Evolutionary conservation across 2,113 vertebrate species (phyloP).

Genomic region (Spheniscus mendiculus): DNA sequence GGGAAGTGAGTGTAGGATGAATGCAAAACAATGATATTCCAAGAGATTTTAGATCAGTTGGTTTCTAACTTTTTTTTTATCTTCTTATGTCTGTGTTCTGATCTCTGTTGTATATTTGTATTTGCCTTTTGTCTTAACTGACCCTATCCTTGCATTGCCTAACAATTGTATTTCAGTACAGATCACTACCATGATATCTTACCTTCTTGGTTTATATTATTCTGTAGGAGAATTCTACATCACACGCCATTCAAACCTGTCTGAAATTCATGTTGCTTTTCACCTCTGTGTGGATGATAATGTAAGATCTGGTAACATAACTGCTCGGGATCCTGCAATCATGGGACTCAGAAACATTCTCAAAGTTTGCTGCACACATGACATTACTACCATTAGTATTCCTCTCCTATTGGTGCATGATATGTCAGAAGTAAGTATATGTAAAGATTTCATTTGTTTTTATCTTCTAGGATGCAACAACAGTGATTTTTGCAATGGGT

Average conservation of each 20-base stretch:
- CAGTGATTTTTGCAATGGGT: not conserved
- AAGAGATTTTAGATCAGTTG: not conserved
- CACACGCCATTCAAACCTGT: slow-evolving; percentile 94
- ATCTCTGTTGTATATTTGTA: not conserved
- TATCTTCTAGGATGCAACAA: not conserved
- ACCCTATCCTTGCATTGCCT: not conserved
- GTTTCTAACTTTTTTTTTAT: not conserved
- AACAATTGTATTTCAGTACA: not conserved
- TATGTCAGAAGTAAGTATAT: slow-evolving; percentile 91
- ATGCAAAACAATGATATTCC: not conserved
- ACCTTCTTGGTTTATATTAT: not conserved
- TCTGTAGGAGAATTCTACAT: slow-evolving; percentile 94
- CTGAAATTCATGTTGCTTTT: slow-evolving; percentile 93
- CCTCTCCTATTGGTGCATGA: slow-evolving; percentile 94
- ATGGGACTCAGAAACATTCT: slow-evolving; percentile 98
- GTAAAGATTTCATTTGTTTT: not conserved
- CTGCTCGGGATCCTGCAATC: slow-evolving; percentile 93
- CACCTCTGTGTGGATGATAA: slow-evolving; percentile 98
- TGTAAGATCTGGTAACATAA: slow-evolving; percentile 90
- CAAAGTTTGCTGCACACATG: slow-evolving; percentile 96
- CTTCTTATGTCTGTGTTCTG: not conserved
- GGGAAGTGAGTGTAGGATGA: not conserved
- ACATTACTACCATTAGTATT: slow-evolving; percentile 93
- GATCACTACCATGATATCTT: not conserved
- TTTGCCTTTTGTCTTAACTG: not conserved